Percentiles rank a stretch among this genome's conserved stretches.
phyloP scores from a whole-genome alignment of 2,797 vertebrate genomes.

The Benthosema pterotum region DNA sequence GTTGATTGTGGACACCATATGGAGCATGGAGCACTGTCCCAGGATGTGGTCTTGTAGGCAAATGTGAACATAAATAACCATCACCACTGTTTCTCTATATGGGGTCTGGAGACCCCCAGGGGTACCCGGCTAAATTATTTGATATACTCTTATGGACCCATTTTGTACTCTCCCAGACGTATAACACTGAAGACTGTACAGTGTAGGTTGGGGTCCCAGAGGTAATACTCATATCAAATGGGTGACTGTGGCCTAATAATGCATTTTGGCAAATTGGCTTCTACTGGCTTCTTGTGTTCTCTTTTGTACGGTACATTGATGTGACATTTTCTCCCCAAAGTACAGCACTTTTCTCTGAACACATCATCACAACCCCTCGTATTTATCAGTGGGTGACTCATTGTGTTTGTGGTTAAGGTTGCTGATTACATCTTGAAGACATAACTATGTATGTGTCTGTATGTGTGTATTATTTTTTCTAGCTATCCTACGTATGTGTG shows the following conservation, averaged over 20 bases:
- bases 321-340: background rate
- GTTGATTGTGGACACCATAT: slow-evolving; percentile 13
- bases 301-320: background rate
- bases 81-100: background rate
- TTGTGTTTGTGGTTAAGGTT: slow-evolving; percentile 37
- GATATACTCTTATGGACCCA: no score
- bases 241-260: no score
- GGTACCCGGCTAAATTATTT: no score
- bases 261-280: no score
- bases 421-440: slow-evolving; percentile 27
- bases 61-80: background rate
- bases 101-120: background rate
- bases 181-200: no score
- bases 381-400: slow-evolving; percentile 31
- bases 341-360: background rate
- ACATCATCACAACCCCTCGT: slow-evolving; percentile 4
- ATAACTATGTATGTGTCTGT: slow-evolving; percentile 33
- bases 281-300: background rate
- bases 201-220: no score
- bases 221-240: no score
- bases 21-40: slow-evolving; percentile 1
- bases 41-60: background rate
- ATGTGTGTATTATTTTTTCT: background rate
- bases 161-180: no score
- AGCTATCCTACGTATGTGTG: no score